phyloP scores from a whole-genome alignment of 2,113 vertebrate species.

The Okapia johnstoni region DNA sequence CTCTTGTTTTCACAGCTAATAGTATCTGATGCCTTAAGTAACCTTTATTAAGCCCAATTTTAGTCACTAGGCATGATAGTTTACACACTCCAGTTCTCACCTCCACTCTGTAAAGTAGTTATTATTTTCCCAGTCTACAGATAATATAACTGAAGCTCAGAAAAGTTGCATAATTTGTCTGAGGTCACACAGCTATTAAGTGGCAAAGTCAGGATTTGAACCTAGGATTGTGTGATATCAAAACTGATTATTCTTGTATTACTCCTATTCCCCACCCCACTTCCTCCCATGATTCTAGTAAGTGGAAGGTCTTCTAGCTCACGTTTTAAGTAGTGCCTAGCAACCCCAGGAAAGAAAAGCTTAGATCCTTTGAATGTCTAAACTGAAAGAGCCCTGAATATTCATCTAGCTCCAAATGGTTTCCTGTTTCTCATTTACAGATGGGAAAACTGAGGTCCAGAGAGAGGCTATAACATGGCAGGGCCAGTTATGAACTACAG shows the following conservation, averaged over 20 bases:
- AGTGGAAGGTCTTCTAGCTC: neutral
- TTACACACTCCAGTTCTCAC: neutral
- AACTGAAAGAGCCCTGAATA: neutral
- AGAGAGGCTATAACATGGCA: neutral
- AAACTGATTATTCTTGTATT: constrained; percentile 11
- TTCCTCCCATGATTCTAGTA: neutral
- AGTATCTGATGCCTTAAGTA: neutral
- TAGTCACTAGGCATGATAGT: neutral
- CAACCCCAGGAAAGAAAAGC: neutral
- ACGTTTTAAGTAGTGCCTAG: neutral
- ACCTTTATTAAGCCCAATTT: neutral
- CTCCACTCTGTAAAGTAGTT: neutral
- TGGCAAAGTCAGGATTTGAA: constrained; percentile 14
- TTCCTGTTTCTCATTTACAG: neutral
- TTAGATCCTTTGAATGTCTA: neutral
- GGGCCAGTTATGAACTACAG: neutral
- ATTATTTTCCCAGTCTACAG: neutral
- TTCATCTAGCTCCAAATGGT: neutral
- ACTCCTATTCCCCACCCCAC: neutral
- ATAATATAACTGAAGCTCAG: neutral
- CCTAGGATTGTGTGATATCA: neutral
- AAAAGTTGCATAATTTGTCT: neutral
- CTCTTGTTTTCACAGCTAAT: neutral
- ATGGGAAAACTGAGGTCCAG: neutral
- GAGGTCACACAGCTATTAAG: neutral